Percentiles rank a stretch among this genome's conserved stretches.
Conservation (phyloP, 2,797 vertebrate species). For the Peromyscus melanophrys region DNA sequence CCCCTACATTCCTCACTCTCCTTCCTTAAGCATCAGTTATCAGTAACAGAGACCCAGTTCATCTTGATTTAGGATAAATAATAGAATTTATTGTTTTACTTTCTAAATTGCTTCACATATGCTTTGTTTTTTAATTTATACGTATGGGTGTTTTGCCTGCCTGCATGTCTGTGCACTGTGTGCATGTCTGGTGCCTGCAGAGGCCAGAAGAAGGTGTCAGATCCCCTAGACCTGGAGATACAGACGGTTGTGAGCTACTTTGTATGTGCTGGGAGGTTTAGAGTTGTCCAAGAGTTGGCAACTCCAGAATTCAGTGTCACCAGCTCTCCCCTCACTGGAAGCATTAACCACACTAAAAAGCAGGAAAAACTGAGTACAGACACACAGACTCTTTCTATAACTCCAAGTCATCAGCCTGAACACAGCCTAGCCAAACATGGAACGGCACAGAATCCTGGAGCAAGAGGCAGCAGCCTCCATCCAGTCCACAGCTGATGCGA, state of each 20-base stretch:
- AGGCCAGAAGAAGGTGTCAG: not conserved
- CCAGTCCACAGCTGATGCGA: not conserved
- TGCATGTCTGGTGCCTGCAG: not conserved
- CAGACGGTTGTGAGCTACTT: not conserved
- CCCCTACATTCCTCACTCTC: not conserved
- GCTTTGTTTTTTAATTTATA: not conserved
- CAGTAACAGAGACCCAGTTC: slow-evolving; percentile 21
- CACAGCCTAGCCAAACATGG: not conserved
- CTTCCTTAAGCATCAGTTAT: not conserved
- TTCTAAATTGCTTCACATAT: not conserved
- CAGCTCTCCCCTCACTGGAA: not conserved
- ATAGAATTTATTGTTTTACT: slow-evolving; percentile 42
- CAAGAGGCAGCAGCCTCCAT: not conserved
- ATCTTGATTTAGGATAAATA: not conserved
- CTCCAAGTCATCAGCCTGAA: not conserved
- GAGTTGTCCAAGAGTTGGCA: not conserved
- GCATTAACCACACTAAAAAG: not conserved
- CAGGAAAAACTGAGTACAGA: not conserved
- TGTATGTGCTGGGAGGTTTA: not conserved
- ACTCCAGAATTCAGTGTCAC: not conserved
- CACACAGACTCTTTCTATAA: not conserved
- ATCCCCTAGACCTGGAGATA: not conserved
- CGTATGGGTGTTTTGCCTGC: not conserved
- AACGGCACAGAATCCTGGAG: not conserved
- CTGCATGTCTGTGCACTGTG: not conserved